phyloP scores from a whole-genome alignment of 2,888 invertebrate species.

The Leucania comma region DNA sequence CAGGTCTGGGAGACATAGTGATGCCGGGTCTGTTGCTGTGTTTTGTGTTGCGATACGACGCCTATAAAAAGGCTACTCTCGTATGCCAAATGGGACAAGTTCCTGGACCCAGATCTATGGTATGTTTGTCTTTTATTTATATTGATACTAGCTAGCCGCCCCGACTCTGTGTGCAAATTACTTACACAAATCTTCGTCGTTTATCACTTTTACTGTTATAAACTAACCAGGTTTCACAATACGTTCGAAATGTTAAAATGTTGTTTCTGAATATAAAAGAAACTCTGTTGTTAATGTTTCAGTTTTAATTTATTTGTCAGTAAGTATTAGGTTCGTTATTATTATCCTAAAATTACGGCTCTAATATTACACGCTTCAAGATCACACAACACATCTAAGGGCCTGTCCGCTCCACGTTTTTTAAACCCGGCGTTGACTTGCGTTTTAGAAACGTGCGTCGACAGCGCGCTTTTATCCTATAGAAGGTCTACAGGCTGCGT shows the following conservation, averaged over 20 bases:
- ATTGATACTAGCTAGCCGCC: too few species aligned
- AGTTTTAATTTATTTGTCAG: conserved; percentile 7
- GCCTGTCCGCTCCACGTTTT: too few species aligned
- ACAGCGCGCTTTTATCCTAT: too few species aligned
- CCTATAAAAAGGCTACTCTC: conserved; percentile 97
- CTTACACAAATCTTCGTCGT: too few species aligned
- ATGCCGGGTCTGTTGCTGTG: conserved; percentile 99
- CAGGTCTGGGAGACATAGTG: conserved; percentile 95
- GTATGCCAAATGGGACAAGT: conserved; percentile 92
- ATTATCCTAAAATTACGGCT: background rate
- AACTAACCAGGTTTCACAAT: background rate
- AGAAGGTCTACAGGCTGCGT: too few species aligned
- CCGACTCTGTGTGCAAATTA: too few species aligned
- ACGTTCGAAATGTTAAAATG: background rate
- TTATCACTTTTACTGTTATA: too few species aligned
- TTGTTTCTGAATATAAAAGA: background rate
- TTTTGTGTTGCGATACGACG: conserved; percentile 99
- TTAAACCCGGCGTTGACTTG: too few species aligned
- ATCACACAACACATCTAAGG: too few species aligned
- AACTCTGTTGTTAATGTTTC: conserved; percentile 8
- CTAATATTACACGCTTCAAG: background rate
- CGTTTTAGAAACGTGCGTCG: too few species aligned
- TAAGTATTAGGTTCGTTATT: conserved; percentile 22
- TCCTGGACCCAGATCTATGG: conserved; percentile 90
- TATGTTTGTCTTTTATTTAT: conserved; percentile 54